A percentile compares a stretch with the other conserved stretches of the same genome.
Evolutionary conservation across 1,140 invertebrate genomes (phyloP).

Genomic region (Cyclina sinensis): DNA sequence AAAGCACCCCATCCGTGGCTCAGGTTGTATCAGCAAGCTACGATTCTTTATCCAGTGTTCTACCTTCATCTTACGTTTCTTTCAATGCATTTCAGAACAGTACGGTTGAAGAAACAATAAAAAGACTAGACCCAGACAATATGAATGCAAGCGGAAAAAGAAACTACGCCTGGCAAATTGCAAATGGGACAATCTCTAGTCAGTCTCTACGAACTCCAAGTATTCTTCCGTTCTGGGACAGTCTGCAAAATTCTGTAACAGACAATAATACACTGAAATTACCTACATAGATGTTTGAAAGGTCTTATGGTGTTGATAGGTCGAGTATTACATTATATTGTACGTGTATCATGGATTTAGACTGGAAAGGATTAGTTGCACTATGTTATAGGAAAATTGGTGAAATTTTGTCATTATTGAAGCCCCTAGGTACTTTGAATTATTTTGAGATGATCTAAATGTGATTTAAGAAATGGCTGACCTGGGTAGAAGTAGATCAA

Average conservation of each 20-base stretch:
- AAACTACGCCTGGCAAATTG: slow-evolving; percentile 64
- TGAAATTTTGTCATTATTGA: too few species aligned
- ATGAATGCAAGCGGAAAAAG: slow-evolving; percentile 48
- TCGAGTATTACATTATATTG: too few species aligned
- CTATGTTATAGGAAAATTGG: too few species aligned
- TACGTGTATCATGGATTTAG: too few species aligned
- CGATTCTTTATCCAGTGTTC: slow-evolving; percentile 55
- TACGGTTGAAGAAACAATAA: slow-evolving; percentile 43
- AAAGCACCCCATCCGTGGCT: not conserved
- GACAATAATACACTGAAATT: slow-evolving; percentile 55
- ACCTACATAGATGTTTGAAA: slow-evolving; percentile 10
- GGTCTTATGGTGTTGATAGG: too few species aligned
- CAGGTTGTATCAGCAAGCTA: slow-evolving; percentile 53
- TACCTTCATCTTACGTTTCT: slow-evolving; percentile 47
- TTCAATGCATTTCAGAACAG: slow-evolving; percentile 9
- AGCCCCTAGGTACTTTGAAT: too few species aligned
- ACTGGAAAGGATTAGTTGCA: too few species aligned
- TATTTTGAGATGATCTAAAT: too few species aligned
- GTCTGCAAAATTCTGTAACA: slow-evolving; percentile 49
- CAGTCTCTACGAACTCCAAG: slow-evolving; percentile 61
- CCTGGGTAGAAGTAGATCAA: too few species aligned
- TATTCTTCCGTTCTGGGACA: slow-evolving; percentile 65
- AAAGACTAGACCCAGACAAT: slow-evolving; percentile 46
- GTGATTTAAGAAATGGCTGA: too few species aligned
- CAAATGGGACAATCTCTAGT: slow-evolving; percentile 65